Percentiles rank a stretch among this genome's conserved stretches.
phyloP scores from a whole-genome alignment of 2,888 invertebrate species.

The Cosmia pyralina region DNA sequence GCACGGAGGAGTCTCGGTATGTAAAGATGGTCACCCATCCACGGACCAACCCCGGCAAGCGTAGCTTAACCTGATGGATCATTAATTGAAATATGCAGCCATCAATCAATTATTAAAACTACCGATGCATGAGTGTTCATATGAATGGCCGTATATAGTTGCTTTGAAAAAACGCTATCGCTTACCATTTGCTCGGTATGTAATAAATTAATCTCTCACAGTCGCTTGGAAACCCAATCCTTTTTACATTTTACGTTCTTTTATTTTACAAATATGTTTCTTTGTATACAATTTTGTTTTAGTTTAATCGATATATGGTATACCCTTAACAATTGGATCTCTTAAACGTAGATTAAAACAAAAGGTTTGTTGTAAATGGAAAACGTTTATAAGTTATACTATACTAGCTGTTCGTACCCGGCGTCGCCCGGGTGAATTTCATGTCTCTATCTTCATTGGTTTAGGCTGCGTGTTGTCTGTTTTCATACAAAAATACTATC shows the following conservation, averaged over 20 bases:
- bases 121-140: not conserved
- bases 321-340: not conserved
- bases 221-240: conserved; percentile 5
- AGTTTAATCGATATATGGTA: not conserved
- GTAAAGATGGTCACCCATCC: no score
- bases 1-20: no score
- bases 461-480: no score
- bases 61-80: no score
- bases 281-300: not conserved
- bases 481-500: no score
- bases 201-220: not conserved
- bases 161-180: conserved; percentile 2
- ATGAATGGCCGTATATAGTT: no score
- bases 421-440: no score
- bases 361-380: not conserved
- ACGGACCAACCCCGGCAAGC: no score
- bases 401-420: not conserved
- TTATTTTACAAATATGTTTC: not conserved
- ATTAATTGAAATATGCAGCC: no score
- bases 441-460: no score
- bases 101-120: not conserved
- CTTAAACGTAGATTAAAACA: not conserved
- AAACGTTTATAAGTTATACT: not conserved
- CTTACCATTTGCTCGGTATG: conserved; percentile 8
- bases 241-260: not conserved